Evolutionary conservation across 2,888 invertebrate genomes (phyloP), one percentile per base, ranked within the genome.

Genomic region (Heteropelma amictum): DNA sequence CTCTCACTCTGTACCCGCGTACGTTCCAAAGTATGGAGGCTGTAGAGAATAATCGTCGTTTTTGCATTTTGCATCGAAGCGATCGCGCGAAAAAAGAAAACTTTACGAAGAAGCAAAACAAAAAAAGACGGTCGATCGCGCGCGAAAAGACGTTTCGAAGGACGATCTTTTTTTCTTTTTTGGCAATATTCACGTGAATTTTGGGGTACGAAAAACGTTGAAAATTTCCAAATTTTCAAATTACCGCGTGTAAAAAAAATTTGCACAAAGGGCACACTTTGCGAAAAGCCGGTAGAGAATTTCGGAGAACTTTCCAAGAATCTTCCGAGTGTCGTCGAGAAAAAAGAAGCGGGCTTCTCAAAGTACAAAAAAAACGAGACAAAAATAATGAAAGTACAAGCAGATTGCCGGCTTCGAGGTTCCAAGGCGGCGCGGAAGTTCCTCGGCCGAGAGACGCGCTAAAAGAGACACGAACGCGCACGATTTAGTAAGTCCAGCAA

Each of bases 21-120:
- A 87, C 79, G 86, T 85, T 87, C 88, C 88, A 88, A 88, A 88
- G 88, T 88, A 88, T 88, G 88, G 88, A 88, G 87, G 83, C 82
- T 75, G 78, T 84, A 82, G 80, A 81, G 80, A 71, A 35, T 79
- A 42, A 47, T 68, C 28, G 49, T 40, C 54, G 38, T 72, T 61
- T 65, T 12, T 26, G 23, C 23, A 35, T 35, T 12, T 38, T 10
- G 28, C 38, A 26, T 35, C 33, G 23, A 60, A 2, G 33, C 19
- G 45, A 45, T 28, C 14, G 12, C 7, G 5, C 0, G 5, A 19
- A 53, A n/a, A 14, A 30, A 26, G 30, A 51, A 8, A 30, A 10
- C 7, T 5, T 40, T 2, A 47, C 61, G 30, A 56, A 38, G 28
- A 69, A 60, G 40, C 40, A 17, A 33, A 30, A 49, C 30, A 58